Evolutionary conservation across 2,797 vertebrate genomes (phyloP), one percentile per base, ranked within the genome.

Genomic region (Prunella strophiata): DNA sequence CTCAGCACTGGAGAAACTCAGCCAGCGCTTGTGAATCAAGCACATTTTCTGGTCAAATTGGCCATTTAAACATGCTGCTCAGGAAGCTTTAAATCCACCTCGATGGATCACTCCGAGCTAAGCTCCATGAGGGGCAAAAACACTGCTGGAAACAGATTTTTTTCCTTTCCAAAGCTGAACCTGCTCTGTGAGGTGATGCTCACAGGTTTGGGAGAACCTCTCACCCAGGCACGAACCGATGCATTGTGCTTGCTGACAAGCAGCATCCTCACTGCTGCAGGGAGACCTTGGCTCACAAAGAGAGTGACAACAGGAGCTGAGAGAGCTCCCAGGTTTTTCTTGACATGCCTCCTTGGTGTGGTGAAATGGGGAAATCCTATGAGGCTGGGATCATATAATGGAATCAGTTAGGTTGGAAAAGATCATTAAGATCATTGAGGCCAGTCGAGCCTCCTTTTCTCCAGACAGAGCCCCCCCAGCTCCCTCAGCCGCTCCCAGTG

Each of bases 21-120:
- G 91, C 61, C 76, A 20, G 59, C 0, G 19, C 92, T 67, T 87
- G 87, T 58, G 94, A 89, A 84, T 72, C 82, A 63, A 78, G 83
- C 66, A 13, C 66, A 27, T 93, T 95, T 94, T 86, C 89, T 84
- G 79, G 88, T 89, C 88, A 91, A 90, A 92, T 88, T 88, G 92
- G 66, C 91, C 76, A 10, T 88, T 89, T 72, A 88, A 96, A n/a
- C 43, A 10, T 16, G 20, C 79, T 92, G 88, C 83, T 91, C 87
- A 84, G 94, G 94, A 91, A 95, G 89, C 78, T 87, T 96, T 93
- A 93, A 93, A 93, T 94, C 91, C 90, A 70, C 88, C 85, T 68
- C 42, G 0, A 45, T 88, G 85, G 79, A 88, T 83, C 32, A 14
- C 51, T 68, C 14, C 0, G 2, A 83, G 79, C 58, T 50, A 17